Evolutionary conservation across 2,888 invertebrate genomes (phyloP), one percentile per base, ranked within the genome.

Genomic region (Pristionchus mayeri): DNA sequence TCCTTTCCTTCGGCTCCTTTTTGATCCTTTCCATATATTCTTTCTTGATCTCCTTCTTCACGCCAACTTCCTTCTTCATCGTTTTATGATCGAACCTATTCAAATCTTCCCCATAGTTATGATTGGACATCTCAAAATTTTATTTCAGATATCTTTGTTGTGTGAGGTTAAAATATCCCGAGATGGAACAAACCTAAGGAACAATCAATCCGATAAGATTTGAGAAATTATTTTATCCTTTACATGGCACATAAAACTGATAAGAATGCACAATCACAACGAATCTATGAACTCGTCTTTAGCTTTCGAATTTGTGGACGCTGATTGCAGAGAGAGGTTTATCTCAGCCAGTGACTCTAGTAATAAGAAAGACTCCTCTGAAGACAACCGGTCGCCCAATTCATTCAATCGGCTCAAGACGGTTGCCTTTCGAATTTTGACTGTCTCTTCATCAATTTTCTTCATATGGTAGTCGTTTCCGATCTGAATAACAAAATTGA

Each of bases 281-380:
- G 76, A 76, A 50, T 76, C 76, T 21, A 76, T 76, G 48, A 76
- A 76, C 11, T 44, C 76, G 24, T 76, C 76, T 76, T 37, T 44
- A 16, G 76, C 76, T 48, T 76, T 76, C 1, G 76, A 76, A 76
- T 44, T 48, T 3, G 48, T 48, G 27, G 76, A 48, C 24, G 76
- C 76, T 16, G 44, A 76, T 76, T 76, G 40, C 6, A 76, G 40
- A 24, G 48, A 76, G 3, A 76, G 48, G 48, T 76, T 76, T 9
- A 40, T 6, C 0, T 76, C 48, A 48, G 48, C 16, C 27, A 50
- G 24, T 21, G 76, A 76, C 13, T 76, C 76, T 11, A 48, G 44
- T 18, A 76, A 24, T n/a, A 76, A 16, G 11, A 13, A 50, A 24
- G 48, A 27, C 30, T 76, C 76, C 16, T 76, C 76, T 48, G 37